A percentile compares a stretch with the other conserved stretches of the same genome.
Conservation (phyloP, 2,113 vertebrate species). For the Hystrix brachyura region DNA sequence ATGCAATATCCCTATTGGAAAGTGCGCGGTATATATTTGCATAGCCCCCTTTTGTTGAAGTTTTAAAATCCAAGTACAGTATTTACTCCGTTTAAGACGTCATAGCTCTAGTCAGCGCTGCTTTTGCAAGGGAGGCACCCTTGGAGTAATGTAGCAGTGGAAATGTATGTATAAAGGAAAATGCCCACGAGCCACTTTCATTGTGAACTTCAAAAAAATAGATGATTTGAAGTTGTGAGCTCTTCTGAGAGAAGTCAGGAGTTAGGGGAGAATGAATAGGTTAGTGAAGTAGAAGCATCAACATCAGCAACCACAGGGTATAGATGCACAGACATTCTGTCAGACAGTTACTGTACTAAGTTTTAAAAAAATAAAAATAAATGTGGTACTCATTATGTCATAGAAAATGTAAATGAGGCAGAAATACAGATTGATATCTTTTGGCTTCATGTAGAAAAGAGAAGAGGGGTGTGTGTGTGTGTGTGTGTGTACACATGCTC, state of each 20-base stretch:
- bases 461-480: not conserved
- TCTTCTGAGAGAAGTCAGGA: not conserved
- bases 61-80: not conserved
- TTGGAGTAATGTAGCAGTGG: not conserved
- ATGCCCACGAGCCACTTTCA: not conserved
- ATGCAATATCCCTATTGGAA: not conserved
- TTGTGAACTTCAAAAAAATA: not conserved
- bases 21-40: not conserved
- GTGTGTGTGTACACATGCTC: not conserved
- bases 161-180: not conserved
- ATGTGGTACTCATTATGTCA: not conserved
- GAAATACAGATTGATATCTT: not conserved
- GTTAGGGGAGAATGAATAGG: not conserved
- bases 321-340: not conserved
- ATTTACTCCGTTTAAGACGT: not conserved
- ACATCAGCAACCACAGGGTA: not conserved
- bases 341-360: not conserved
- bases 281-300: not conserved
- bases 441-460: not conserved
- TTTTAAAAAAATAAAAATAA: not conserved
- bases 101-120: not conserved
- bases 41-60: not conserved
- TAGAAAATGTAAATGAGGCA: not conserved
- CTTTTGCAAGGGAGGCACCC: not conserved
- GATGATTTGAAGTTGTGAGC: not conserved